These are phyloP conservation scores for Labroides dimidiatus DNA, from an alignment of 2,797 vertebrate species.

Conservation along the genomic window DNA sequence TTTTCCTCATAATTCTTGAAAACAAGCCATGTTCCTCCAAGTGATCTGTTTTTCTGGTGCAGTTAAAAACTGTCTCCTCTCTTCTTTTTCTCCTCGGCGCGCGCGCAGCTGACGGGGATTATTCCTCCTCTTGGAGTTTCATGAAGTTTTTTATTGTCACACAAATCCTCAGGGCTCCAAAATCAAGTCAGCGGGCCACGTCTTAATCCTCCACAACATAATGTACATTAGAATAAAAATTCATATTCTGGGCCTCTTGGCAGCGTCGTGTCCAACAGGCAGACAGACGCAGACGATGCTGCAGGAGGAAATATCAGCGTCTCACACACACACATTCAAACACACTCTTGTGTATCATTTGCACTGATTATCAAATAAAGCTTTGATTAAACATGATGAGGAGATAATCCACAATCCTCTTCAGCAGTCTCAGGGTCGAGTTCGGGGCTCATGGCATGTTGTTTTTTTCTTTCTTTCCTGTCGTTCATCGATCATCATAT, in stretches of 20 bases:
- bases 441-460: background rate
- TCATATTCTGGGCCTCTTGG: constrained; percentile 55
- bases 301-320: constrained; percentile 42
- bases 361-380: constrained; percentile 11
- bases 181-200: constrained; percentile 54
- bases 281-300: constrained; percentile 48
- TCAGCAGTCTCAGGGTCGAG: background rate
- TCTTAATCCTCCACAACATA: constrained; percentile 72
- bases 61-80: constrained; percentile 10
- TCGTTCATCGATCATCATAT: background rate
- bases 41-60: background rate
- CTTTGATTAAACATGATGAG: background rate
- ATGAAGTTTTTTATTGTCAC: constrained; percentile 62
- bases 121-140: constrained; percentile 54
- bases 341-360: constrained; percentile 16
- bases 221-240: constrained; percentile 71
- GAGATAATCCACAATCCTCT: background rate
- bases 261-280: constrained; percentile 52
- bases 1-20: too few relatives aligned
- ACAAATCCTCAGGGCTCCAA: constrained; percentile 60
- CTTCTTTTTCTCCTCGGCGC: constrained; percentile 21
- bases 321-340: constrained; percentile 30
- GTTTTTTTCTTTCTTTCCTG: constrained; percentile 7
- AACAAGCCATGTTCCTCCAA: too few relatives aligned
- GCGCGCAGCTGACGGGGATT: constrained; percentile 59